These are phyloP conservation scores for Cantharis rustica DNA, from an alignment of 2,888 invertebrate genomes.

Conservation along the genomic window DNA sequence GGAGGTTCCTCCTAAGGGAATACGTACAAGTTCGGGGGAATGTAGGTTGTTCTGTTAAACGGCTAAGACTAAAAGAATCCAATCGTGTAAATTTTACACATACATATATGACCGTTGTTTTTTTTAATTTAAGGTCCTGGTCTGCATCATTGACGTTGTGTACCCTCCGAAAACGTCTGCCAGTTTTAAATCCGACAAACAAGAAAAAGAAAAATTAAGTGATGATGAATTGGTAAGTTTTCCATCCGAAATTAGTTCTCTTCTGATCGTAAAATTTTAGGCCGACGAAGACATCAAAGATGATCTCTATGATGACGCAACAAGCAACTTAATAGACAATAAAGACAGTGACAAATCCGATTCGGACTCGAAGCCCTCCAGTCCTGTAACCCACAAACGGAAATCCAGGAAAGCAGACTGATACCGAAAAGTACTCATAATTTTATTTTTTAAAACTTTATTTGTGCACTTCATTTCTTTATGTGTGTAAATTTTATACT, in stretches of 20 bases:
- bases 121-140: conserved; percentile 66
- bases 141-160: conserved; percentile 84
- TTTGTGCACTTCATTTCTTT: conserved; percentile 8
- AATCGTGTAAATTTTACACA: too few species aligned
- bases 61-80: too few species aligned
- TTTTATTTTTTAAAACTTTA: conserved; percentile 4
- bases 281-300: conserved; percentile 68
- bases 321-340: conserved; percentile 58
- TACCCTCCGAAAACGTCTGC: conserved; percentile 73
- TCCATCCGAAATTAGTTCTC: conserved; percentile 12
- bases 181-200: conserved; percentile 45
- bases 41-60: too few species aligned
- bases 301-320: conserved; percentile 68
- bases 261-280: conserved; percentile 37
- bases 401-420: conserved; percentile 68
- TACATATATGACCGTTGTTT: background rate
- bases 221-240: conserved; percentile 55
- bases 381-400: conserved; percentile 70
- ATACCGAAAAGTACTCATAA: conserved; percentile 3
- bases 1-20: too few species aligned
- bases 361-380: conserved; percentile 40
- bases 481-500: conserved; percentile 34
- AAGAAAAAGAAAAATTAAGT: conserved; percentile 49
- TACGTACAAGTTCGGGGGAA: too few species aligned
- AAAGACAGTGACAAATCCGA: conserved; percentile 42